Base-by-base conservation (phyloP, 2,888 invertebrate genomes). In the Phoenoteleia sp. region DNA sequence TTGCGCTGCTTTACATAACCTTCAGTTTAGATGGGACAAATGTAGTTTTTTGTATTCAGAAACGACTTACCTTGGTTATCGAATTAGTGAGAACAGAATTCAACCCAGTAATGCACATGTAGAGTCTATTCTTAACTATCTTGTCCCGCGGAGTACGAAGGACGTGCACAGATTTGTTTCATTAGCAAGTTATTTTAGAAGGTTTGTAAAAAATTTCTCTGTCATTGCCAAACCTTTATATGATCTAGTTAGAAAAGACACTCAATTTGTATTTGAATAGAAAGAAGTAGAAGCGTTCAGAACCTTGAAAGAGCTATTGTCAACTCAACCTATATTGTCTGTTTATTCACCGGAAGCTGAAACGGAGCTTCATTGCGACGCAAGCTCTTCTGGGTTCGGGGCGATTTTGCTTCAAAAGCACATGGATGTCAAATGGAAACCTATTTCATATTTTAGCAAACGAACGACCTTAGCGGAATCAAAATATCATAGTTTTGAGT, bases 311-410 rank as follows among this genome's bases (percentile, higher is more conserved):
- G 17, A 21, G 7, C 27, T 23, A 9, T 58, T 86, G 29, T 36
- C 67, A 1, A 58, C 64, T 7, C 21, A 81, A 33, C 87, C 83
- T 23, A 64, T 85, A 49, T 71, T 86, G 25, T 67, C 84, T 0
- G 85, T 87, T 15, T 86, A 72, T 71, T 81, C 84, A 0, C 84
- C 86, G 0, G 15, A 60, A 0, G 19, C 80, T 11, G 88, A 90
- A 58, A 92, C 91, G 11, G 90, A 92, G 75, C 76, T 91, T 23
- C 92, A 92, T 72, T 91, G 89, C 45, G 91, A 92, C 84, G 92
- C 91, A 4, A 90, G 90, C 69, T 36, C 86, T 4, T 33, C 84
- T 4, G 92, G 91, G 0, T 91, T 86, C 74, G 91, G 90, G 0
- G 88, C 89, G 0, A 90, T 92, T 19, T 74, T 92, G 9, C 17